Conservation (phyloP, 1,140 invertebrate species). For the Eriosoma lanigerum region DNA sequence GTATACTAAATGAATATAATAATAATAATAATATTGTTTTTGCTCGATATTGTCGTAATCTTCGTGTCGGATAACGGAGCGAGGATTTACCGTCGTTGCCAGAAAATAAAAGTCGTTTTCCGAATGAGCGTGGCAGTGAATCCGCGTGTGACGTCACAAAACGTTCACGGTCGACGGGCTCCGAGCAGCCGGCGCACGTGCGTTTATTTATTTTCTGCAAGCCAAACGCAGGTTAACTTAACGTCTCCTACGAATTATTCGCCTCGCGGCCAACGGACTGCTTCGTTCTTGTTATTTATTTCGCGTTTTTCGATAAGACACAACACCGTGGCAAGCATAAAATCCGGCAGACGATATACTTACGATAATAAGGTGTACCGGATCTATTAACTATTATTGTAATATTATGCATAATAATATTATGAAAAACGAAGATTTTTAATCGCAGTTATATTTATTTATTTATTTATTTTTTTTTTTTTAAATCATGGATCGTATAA, state of each 20-base stretch:
- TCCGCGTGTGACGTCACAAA: conserved; percentile 15
- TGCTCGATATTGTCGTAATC: not conserved
- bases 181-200: not conserved
- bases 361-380: too few species aligned
- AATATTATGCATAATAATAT: too few species aligned
- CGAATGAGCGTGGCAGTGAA: not conserved
- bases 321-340: too few species aligned
- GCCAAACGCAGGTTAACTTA: not conserved
- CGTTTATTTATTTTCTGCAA: conserved; percentile 12
- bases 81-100: not conserved
- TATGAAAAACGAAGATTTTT: too few species aligned
- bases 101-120: not conserved
- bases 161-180: conserved; percentile 25
- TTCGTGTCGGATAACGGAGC: not conserved
- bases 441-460: too few species aligned
- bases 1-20: not conserved
- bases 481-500: too few species aligned
- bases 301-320: too few species aligned
- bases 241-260: not conserved
- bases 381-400: too few species aligned
- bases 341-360: too few species aligned
- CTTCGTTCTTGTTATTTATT: not conserved
- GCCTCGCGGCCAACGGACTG: not conserved
- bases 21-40: too few species aligned
- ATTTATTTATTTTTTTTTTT: too few species aligned